phyloP scores from a whole-genome alignment of 2,797 vertebrate species.

The Staurois parvus region DNA sequence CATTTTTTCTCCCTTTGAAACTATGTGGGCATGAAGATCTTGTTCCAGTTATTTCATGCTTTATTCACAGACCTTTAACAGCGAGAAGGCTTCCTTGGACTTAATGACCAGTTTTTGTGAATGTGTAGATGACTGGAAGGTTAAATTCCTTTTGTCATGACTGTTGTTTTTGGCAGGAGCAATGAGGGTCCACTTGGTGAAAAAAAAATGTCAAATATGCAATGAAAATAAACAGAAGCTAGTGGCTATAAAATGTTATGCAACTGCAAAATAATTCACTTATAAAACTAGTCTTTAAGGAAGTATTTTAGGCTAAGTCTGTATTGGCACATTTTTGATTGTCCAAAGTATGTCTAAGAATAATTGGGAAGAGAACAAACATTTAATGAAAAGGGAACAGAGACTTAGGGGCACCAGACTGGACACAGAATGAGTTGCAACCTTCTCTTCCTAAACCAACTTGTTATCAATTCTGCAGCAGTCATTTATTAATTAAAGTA shows the following conservation, averaged over 20 bases:
- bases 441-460: too few relatives aligned
- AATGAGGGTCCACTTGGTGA: slow-evolving; percentile 5
- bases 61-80: neutral
- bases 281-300: neutral
- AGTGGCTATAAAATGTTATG: slow-evolving; percentile 29
- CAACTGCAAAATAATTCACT: slow-evolving; percentile 7
- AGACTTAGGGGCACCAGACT: too few relatives aligned
- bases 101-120: neutral
- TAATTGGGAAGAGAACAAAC: too few relatives aligned
- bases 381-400: too few relatives aligned
- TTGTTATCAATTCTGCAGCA: too few relatives aligned
- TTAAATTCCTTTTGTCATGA: slow-evolving; percentile 31
- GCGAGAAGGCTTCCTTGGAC: neutral
- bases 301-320: too few relatives aligned
- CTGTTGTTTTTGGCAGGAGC: slow-evolving; percentile 45
- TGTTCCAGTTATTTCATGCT: neutral
- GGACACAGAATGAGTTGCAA: too few relatives aligned
- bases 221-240: slow-evolving; percentile 50
- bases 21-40: neutral
- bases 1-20: neutral
- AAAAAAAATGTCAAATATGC: slow-evolving; percentile 54
- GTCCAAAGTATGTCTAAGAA: too few relatives aligned
- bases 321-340: too few relatives aligned
- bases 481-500: too few relatives aligned
- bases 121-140: neutral